A percentile compares a stretch with the other conserved stretches of the same genome.
Evolutionary conservation across 2,797 vertebrate genomes (phyloP).

Genomic region (Eleutherodactylus coqui): DNA sequence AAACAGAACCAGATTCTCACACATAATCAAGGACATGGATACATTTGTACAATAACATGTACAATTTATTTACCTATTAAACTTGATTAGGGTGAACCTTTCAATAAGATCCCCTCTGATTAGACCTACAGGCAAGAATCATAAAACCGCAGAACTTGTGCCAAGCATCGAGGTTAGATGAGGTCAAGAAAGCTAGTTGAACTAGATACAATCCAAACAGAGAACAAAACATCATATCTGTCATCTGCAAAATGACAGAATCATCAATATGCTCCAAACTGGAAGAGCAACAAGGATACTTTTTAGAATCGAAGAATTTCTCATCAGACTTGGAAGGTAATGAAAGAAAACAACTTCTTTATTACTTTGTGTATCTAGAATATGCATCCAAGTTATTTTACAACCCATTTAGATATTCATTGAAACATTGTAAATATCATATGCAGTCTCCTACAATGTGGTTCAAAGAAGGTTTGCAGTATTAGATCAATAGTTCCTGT

Average conservation of each 20-base stretch:
- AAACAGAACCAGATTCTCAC: slow-evolving; percentile 1
- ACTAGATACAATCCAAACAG: slow-evolving; percentile 3
- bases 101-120: not conserved
- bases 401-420: not conserved
- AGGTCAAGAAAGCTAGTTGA: slow-evolving; percentile 1
- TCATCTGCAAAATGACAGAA: slow-evolving; percentile 8
- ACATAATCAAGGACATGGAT: not conserved
- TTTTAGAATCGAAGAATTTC: not conserved
- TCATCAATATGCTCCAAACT: not conserved
- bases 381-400: not conserved
- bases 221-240: slow-evolving; percentile 10
- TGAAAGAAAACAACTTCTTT: not conserved
- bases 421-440: not conserved
- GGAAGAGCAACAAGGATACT: not conserved
- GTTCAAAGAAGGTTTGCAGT: not conserved
- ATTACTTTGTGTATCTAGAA: not conserved
- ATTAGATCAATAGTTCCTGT: not conserved
- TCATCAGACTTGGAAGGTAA: not conserved
- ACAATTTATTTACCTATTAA: not conserved
- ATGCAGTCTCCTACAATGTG: not conserved
- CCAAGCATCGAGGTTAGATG: slow-evolving; percentile 9
- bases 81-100: not conserved
- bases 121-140: slow-evolving; percentile 29
- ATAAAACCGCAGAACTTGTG: not conserved
- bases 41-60: not conserved